Evolutionary conservation across 92 coral and sea anemone genomes (phyloP), one percentile per base, ranked within the genome.

Genomic region (Pocillopora grandis): DNA sequence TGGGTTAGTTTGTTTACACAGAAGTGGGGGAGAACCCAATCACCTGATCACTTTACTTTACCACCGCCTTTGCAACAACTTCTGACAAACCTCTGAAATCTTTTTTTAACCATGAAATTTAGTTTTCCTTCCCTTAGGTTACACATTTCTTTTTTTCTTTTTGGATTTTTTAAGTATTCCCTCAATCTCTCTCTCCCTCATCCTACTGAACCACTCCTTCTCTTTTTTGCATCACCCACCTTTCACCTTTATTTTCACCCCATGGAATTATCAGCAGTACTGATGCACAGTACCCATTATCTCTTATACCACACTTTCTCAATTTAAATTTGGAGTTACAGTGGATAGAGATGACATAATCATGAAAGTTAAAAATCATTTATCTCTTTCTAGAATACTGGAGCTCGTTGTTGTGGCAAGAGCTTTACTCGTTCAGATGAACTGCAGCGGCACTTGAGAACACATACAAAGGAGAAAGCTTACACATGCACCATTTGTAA

Each of bases 361-460:
- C 10, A 70, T 20, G 21, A 21, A 15, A 16, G 42, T 35, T 37
- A 21, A 18, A 70, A 13, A 1, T 33, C 5, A 12, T 63, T 42
- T 48, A 21, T 18, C 55, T 35, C 49, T 37, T 65, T 73, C n/a
- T 48, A 90, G 93, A 90, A 82, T 35, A 79, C 81, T n/a, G 92
- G 90, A 31, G 86, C 92, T 1, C 87, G 88, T 60, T 85, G 55
- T 17, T 94, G 98, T 77, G 93, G 88, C 14, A 94, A 94, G 83
- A 94, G 98, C 87, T 94, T 94, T 77, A 94, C 98, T 23, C 86
- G 98, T n/a, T 94, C 98, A 27, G 98, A 94, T 61, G 98, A 94
- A 63, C 89, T 94, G 1, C 98, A 94, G 72, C 87, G 98, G 27
- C 98, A 94, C 76, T 61, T 94, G 59, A 92, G 98, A 33, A 94